phyloP scores from a whole-genome alignment of 2,113 vertebrate genomes.

The Chaenocephalus aceratus region DNA sequence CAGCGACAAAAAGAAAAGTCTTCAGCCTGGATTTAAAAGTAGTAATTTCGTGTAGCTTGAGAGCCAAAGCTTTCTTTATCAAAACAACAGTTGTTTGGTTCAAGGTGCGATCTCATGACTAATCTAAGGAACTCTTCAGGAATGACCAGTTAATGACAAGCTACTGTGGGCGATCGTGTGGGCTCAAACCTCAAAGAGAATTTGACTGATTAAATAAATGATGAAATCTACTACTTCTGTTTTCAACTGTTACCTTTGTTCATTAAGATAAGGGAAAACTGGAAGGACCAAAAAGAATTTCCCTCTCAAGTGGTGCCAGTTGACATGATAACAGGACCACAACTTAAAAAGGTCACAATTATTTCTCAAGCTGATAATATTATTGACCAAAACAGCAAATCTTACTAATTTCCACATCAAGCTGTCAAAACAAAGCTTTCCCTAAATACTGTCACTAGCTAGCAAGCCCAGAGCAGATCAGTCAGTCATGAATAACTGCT shows the following conservation, averaged over 20 bases:
- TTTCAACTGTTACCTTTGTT: slow-evolving; percentile 25
- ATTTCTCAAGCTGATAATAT: slow-evolving; percentile 11
- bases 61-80: no score
- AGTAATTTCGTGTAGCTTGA: no score
- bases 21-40: no score
- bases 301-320: background rate
- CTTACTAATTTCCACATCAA: slow-evolving; percentile 23
- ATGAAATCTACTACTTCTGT: background rate
- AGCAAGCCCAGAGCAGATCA: background rate
- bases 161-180: background rate
- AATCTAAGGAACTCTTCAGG: slow-evolving; percentile 9
- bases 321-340: slow-evolving; percentile 10
- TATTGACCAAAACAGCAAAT: slow-evolving; percentile 10
- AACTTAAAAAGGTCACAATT: slow-evolving; percentile 16
- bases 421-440: slow-evolving; percentile 18
- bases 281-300: background rate
- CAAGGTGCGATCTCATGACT: no score
- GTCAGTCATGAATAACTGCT: background rate
- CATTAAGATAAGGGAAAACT: background rate
- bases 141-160: background rate
- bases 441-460: background rate
- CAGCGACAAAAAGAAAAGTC: no score
- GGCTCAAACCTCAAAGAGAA: slow-evolving; percentile 2
- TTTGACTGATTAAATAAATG: slow-evolving; percentile 1
- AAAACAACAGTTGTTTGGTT: no score